phyloP scores from a whole-genome alignment of 1,140 invertebrate genomes.

The Agrilus planipennis region DNA sequence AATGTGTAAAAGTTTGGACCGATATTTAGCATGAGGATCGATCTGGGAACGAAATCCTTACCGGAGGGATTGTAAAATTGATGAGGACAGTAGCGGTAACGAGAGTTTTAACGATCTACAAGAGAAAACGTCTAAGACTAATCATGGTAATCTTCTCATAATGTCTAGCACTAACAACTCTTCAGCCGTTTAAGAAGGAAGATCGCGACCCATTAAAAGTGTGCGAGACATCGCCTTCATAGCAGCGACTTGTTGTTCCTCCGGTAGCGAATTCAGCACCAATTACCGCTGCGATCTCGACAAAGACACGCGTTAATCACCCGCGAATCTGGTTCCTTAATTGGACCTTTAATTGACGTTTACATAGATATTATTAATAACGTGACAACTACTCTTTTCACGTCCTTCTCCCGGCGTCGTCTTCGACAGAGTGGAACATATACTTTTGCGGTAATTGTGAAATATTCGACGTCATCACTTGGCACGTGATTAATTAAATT shows the following conservation, averaged over 20 bases:
- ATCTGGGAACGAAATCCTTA: too few species aligned
- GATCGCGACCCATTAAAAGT: slow-evolving; percentile 32
- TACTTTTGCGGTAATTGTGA: too few species aligned
- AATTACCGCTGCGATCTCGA: slow-evolving; percentile 27
- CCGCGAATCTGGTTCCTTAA: slow-evolving; percentile 26
- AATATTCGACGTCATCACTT: too few species aligned
- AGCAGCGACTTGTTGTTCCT: too few species aligned
- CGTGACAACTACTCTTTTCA: too few species aligned
- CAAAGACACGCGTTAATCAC: slow-evolving; percentile 29
- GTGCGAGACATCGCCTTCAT: slow-evolving; percentile 27
- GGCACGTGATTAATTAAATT: too few species aligned
- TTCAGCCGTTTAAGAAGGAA: slow-evolving; percentile 35
- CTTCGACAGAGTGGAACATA: too few species aligned
- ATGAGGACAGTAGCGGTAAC: slow-evolving; percentile 29
- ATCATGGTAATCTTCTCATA: slow-evolving; percentile 31
- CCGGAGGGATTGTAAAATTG: slow-evolving; percentile 24
- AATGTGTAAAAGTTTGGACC: too few species aligned
- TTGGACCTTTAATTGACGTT: slow-evolving; percentile 30
- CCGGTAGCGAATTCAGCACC: slow-evolving; percentile 22
- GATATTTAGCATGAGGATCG: too few species aligned
- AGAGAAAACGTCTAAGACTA: slow-evolving; percentile 32
- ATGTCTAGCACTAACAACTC: slow-evolving; percentile 34
- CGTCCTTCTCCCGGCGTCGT: too few species aligned
- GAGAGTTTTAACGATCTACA: slow-evolving; percentile 26
- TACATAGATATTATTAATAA: slow-evolving; percentile 25